Evolutionary conservation across 2,113 vertebrate genomes (phyloP).

Genomic region (Boulengeromyrus knoepffleri): DNA sequence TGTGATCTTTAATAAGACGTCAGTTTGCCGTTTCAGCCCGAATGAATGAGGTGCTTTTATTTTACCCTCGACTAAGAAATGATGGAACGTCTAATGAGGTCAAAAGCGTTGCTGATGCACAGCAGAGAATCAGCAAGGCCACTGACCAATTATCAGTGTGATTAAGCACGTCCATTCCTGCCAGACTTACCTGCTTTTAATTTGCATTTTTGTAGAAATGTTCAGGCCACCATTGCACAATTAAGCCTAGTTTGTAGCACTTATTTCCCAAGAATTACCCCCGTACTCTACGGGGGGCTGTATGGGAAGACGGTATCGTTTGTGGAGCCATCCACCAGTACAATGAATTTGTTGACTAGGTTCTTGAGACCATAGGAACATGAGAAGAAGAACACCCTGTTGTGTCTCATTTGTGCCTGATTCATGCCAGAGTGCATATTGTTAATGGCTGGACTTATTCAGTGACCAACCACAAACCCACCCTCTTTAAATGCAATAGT

Average conservation of each 20-base stretch:
- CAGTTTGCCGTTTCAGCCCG: slow-evolving; percentile 35
- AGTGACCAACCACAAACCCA: background rate
- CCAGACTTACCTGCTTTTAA: background rate
- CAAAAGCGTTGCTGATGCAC: slow-evolving; percentile 2
- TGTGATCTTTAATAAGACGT: slow-evolving; percentile 56
- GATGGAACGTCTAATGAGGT: background rate
- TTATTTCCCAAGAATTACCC: background rate
- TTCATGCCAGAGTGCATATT: background rate
- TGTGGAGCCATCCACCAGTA: background rate
- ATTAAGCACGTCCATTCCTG: background rate
- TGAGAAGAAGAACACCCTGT: background rate
- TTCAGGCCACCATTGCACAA: background rate
- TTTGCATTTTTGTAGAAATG: background rate
- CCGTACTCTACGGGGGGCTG: background rate
- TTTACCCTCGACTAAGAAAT: slow-evolving; percentile 18
- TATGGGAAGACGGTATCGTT: background rate
- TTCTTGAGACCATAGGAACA: background rate
- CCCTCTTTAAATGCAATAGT: background rate
- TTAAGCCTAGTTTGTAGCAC: background rate
- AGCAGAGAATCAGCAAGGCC: background rate
- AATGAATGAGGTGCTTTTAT: slow-evolving; percentile 26
- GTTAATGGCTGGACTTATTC: background rate
- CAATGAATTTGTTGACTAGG: background rate
- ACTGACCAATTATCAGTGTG: background rate
- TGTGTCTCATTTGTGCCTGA: background rate